These are phyloP conservation scores for Otus scops DNA, from an alignment of 2,797 vertebrate species.

Conservation along the genomic window DNA sequence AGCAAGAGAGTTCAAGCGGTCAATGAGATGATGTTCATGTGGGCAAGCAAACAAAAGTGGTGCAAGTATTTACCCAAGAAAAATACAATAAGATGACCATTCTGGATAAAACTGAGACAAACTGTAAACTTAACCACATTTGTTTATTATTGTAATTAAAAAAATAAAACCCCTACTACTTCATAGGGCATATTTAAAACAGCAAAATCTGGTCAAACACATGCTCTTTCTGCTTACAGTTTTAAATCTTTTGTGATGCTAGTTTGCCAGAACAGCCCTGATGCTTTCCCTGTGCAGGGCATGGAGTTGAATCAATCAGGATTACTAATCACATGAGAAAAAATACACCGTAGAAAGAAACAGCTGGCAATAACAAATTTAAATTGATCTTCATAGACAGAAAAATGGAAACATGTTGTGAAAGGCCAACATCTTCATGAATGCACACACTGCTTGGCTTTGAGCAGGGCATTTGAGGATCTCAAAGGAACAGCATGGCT, in stretches of 20 bases:
- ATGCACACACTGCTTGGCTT: slow-evolving; percentile 12
- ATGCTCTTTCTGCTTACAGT: neutral
- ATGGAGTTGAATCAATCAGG: slow-evolving; percentile 47
- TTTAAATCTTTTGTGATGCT: neutral
- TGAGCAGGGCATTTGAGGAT: slow-evolving; percentile 1
- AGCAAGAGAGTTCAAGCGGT: neutral
- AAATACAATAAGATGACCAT: neutral
- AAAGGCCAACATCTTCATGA: slow-evolving; percentile 28
- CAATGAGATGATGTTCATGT: neutral
- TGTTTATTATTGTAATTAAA: neutral
- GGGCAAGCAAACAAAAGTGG: neutral
- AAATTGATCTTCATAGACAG: slow-evolving; percentile 39
- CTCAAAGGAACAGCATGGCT: slow-evolving; percentile 6
- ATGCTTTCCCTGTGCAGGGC: neutral
- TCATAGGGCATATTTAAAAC: neutral
- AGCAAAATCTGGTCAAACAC: neutral
- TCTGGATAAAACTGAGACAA: neutral
- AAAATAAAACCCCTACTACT: neutral
- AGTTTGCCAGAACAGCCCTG: neutral
- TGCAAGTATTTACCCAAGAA: neutral
- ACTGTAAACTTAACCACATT: neutral
- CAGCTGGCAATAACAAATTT: slow-evolving; percentile 48
- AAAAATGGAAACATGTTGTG: neutral
- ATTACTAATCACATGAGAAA: slow-evolving; percentile 10
- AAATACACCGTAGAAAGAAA: slow-evolving; percentile 32